These are phyloP conservation scores for Grantiella picta DNA, from an alignment of 2,113 vertebrate species.

Conservation along the genomic window DNA sequence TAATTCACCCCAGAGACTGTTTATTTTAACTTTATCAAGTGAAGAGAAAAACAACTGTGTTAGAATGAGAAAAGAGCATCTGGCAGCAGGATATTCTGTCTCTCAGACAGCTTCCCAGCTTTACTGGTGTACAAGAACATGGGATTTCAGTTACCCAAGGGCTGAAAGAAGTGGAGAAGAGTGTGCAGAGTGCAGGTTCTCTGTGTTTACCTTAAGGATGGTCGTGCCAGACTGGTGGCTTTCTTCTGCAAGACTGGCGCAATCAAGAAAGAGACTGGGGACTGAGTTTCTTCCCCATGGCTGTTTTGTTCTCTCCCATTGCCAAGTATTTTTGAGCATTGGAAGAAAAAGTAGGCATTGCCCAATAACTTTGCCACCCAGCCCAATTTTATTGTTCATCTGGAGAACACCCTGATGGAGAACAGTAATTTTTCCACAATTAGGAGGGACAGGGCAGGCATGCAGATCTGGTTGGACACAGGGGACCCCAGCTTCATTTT, in stretches of 20 bases:
- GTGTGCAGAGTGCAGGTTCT: accelerated
- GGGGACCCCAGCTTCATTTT: accelerated
- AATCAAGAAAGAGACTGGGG: background rate
- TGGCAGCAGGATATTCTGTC: background rate
- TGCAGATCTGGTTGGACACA: background rate
- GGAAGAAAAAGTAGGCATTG: background rate
- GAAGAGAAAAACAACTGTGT: slow-evolving; percentile 64
- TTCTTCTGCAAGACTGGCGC: background rate
- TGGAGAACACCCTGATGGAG: background rate
- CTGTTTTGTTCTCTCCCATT: background rate
- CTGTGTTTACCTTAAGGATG: background rate
- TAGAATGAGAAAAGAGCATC: slow-evolving; percentile 44
- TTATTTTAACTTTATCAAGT: slow-evolving; percentile 80
- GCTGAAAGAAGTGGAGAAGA: background rate
- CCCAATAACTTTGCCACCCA: background rate
- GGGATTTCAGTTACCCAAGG: background rate
- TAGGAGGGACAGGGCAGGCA: background rate
- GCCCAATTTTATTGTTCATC: background rate
- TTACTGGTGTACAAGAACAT: background rate
- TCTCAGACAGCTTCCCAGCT: background rate
- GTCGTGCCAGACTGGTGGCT: background rate
- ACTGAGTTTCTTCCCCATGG: background rate
- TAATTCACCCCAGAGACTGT: slow-evolving; percentile 67
- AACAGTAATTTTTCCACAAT: background rate
- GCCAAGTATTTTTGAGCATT: background rate